Conservation (phyloP, 1,140 invertebrate genomes). For the Aphis craccivora region DNA sequence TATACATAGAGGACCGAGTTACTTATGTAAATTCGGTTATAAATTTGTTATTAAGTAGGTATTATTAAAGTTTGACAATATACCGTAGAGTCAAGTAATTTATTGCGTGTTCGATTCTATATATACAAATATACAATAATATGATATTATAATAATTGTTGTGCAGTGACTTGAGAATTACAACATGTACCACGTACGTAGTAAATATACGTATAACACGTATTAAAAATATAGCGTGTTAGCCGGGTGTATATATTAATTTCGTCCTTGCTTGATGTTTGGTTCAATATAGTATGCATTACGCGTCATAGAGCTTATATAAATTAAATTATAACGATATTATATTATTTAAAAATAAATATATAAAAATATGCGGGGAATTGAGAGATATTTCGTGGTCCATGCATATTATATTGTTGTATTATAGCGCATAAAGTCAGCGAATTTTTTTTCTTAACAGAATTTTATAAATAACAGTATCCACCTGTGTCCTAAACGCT, state of each 20-base stretch:
- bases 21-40: no score
- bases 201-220: background rate
- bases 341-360: background rate
- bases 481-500: background rate
- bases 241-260: background rate
- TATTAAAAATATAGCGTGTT: background rate
- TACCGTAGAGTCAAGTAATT: no score
- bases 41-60: no score
- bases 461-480: background rate
- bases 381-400: background rate
- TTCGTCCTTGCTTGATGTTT: background rate
- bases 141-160: background rate
- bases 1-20: no score
- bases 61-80: no score
- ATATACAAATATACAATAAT: no score
- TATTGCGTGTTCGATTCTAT: no score
- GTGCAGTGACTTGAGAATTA: background rate
- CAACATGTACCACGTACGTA: background rate
- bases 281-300: background rate
- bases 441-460: background rate
- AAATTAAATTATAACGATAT: background rate
- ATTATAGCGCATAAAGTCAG: background rate
- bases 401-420: background rate
- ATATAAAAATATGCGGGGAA: background rate
- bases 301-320: no score